Conservation (phyloP, 2,797 vertebrate genomes). For the Hephaestus fuliginosus region DNA sequence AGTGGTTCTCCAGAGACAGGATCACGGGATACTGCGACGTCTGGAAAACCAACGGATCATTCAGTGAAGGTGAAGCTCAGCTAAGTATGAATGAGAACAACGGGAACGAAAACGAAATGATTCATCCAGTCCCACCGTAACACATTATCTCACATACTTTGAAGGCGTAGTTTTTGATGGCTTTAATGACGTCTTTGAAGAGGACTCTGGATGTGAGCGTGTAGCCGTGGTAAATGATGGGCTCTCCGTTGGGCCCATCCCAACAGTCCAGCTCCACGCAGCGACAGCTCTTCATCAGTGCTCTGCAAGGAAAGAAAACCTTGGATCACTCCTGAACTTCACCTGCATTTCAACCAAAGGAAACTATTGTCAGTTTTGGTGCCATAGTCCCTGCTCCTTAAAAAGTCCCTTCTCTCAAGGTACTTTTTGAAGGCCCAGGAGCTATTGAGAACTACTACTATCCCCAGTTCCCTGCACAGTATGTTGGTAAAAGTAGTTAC, state of each 20-base stretch:
- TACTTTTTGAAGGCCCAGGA: neutral
- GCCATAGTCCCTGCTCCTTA: neutral
- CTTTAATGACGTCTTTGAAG: conserved; percentile 93
- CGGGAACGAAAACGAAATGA: neutral
- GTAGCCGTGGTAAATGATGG: conserved; percentile 95
- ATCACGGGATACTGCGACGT: conserved; percentile 94
- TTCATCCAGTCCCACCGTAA: neutral
- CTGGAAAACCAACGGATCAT: conserved; percentile 74
- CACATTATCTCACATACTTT: conserved; percentile 84
- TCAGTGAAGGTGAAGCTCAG: neutral
- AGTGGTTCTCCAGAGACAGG: conserved; percentile 98
- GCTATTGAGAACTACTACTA: neutral
- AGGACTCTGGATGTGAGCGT: conserved; percentile 97
- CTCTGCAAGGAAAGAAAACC: conserved; percentile 80
- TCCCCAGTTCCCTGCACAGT: neutral
- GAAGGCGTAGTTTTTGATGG: conserved; percentile 95
- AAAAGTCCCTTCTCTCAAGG: neutral
- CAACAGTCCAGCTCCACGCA: conserved; percentile 98
- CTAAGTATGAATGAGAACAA: neutral
- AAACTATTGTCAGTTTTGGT: neutral
- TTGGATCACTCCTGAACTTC: neutral
- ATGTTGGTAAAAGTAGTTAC: conserved; percentile 71
- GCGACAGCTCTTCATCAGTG: conserved; percentile 94
- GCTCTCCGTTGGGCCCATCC: conserved; percentile 93
- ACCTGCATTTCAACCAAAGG: neutral